These are phyloP conservation scores for Sycophila sp. DNA, from an alignment of 1,140 invertebrate species.

Conservation along the genomic window DNA sequence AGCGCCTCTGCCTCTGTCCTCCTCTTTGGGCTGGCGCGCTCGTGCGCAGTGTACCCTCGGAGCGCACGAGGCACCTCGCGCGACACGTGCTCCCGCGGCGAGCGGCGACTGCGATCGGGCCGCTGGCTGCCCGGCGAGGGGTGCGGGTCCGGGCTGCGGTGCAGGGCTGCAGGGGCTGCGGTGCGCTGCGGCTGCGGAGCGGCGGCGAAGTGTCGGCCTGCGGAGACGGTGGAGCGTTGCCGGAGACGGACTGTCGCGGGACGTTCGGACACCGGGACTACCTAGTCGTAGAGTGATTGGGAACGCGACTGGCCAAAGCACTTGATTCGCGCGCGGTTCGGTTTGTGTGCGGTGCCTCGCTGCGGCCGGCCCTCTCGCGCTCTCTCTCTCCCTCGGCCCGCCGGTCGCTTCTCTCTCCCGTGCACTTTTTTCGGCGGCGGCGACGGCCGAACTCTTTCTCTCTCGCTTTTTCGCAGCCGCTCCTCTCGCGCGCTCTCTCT, in stretches of 20 bases:
- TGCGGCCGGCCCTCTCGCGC: background rate
- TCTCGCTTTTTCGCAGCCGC: constrained; percentile 37
- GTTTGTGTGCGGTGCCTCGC: constrained; percentile 4
- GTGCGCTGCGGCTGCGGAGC: background rate
- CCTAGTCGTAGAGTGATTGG: constrained; percentile 68
- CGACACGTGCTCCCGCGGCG: constrained; percentile 3
- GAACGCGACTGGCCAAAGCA: constrained; percentile 68
- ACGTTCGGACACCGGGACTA: constrained; percentile 55
- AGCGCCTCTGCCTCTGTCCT: background rate
- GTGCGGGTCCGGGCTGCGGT: background rate
- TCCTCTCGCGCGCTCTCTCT: constrained; percentile 38
- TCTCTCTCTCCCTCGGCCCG: constrained; percentile 46
- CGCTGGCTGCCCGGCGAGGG: background rate
- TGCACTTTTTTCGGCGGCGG: constrained; percentile 64
- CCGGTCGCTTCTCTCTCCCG: constrained; percentile 56
- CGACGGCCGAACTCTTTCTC: constrained; percentile 43
- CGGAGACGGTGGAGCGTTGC: background rate
- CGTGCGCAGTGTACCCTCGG: background rate
- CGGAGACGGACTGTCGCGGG: constrained; percentile 24
- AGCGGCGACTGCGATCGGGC: background rate
- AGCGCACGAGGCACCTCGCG: background rate
- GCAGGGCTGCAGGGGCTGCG: background rate
- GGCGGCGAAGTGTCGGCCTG: background rate
- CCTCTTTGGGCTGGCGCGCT: background rate
- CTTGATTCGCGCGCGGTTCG: constrained; percentile 65